Conservation (phyloP, 2,113 vertebrate genomes). For the Pelecanus crispus region DNA sequence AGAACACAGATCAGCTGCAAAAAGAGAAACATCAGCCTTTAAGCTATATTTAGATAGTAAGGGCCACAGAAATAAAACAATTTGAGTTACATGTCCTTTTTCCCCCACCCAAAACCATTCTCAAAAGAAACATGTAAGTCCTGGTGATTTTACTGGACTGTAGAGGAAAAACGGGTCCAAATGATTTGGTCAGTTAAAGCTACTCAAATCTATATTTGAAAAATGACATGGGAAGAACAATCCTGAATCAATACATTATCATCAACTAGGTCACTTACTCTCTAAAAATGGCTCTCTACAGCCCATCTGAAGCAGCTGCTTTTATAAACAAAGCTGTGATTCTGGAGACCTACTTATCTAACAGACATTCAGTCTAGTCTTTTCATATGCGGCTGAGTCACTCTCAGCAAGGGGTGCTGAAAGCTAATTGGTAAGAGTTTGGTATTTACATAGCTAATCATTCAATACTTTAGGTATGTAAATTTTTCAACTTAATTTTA, state of each 20-base stretch:
- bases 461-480: neutral
- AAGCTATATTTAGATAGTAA: neutral
- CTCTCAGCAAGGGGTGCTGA: neutral
- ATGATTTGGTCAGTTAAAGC: neutral
- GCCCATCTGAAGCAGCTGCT: neutral
- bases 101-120: neutral
- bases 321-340: slow-evolving; percentile 9
- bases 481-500: slow-evolving; percentile 36
- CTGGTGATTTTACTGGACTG: neutral
- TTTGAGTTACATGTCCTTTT: neutral
- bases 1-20: neutral
- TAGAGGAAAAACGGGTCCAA: neutral
- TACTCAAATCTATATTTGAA: neutral
- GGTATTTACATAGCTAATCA: neutral
- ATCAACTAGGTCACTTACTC: neutral
- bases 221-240: neutral
- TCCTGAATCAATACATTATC: neutral
- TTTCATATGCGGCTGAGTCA: neutral
- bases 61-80: neutral
- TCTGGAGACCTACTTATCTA: neutral
- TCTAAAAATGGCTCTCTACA: neutral
- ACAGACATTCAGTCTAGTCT: neutral
- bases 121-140: neutral
- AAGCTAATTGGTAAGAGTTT: slow-evolving; percentile 9
- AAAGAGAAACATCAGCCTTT: neutral